These are phyloP conservation scores for Lophotriccus pileatus DNA, from an alignment of 2,797 vertebrate genomes.

Conservation along the genomic window DNA sequence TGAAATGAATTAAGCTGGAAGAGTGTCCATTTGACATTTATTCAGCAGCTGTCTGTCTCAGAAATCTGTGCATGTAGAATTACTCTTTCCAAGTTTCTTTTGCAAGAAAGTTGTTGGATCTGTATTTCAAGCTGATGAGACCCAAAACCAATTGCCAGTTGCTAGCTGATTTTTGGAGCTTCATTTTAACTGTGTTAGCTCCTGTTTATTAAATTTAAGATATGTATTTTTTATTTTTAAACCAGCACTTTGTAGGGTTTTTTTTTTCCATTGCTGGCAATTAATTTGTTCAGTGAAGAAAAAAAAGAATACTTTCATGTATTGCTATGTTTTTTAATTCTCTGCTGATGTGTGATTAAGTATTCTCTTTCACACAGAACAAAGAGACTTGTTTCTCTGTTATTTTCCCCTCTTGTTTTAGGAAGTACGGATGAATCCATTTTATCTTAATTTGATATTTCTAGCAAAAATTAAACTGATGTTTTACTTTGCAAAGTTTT, in stretches of 20 bases:
- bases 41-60: background rate
- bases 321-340: conserved; percentile 61
- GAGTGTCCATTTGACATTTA: background rate
- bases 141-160: background rate
- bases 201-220: conserved; percentile 50
- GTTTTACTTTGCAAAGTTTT: conserved; percentile 34
- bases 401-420: conserved; percentile 60
- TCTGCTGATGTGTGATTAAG: conserved; percentile 67
- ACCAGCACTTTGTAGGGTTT: conserved; percentile 45
- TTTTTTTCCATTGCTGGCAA: conserved; percentile 48
- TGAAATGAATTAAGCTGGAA: background rate
- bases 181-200: background rate
- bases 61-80: background rate
- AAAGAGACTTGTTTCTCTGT: conserved; percentile 59
- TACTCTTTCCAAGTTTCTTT: background rate
- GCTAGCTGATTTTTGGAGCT: background rate
- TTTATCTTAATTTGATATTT: conserved; percentile 67
- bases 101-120: background rate
- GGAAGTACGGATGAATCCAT: conserved; percentile 47
- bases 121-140: background rate
- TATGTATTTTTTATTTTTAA: conserved; percentile 47
- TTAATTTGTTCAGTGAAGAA: conserved; percentile 64
- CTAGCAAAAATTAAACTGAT: conserved; percentile 48
- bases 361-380: conserved; percentile 69
- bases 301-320: conserved; percentile 63